phyloP scores from a whole-genome alignment of 2,113 vertebrate genomes.

The Miniopterus natalensis region DNA sequence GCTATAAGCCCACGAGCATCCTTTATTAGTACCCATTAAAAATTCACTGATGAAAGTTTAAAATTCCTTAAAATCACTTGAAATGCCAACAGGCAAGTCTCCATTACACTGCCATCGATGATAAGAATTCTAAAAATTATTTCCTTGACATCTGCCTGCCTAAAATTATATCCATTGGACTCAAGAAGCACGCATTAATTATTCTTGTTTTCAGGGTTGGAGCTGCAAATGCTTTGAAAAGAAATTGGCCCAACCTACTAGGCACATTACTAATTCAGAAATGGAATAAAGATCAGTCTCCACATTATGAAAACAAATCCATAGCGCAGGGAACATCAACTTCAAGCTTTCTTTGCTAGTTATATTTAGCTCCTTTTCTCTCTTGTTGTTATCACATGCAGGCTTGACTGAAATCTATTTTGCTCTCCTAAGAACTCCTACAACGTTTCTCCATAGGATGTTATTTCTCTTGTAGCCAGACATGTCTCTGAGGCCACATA shows the following conservation, averaged over 20 bases:
- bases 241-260: conserved; percentile 88
- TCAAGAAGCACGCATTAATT: conserved; percentile 85
- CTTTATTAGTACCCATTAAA: conserved; percentile 77
- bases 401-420: conserved; percentile 81
- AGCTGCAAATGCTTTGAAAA: conserved; percentile 84
- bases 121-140: conserved; percentile 70
- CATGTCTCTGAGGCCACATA: conserved; percentile 76
- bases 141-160: conserved; percentile 79
- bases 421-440: conserved; percentile 86
- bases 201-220: conserved; percentile 83
- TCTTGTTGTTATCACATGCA: conserved; percentile 77
- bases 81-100: conserved; percentile 77
- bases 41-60: conserved; percentile 78
- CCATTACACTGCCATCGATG: conserved; percentile 47
- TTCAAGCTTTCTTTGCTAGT: conserved; percentile 84
- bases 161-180: conserved; percentile 75
- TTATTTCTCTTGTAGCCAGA: conserved; percentile 69
- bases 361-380: conserved; percentile 82
- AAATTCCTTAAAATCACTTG: conserved; percentile 79
- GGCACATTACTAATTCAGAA: conserved; percentile 89
- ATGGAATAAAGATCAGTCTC: conserved; percentile 86
- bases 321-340: conserved; percentile 84
- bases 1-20: conserved; percentile 64
- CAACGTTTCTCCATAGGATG: conserved; percentile 83
- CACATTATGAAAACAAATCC: conserved; percentile 88